Evolutionary conservation across 2,113 vertebrate genomes (phyloP), one percentile per base, ranked within the genome.

Genomic region (Telmatochromis bifrenatus): DNA sequence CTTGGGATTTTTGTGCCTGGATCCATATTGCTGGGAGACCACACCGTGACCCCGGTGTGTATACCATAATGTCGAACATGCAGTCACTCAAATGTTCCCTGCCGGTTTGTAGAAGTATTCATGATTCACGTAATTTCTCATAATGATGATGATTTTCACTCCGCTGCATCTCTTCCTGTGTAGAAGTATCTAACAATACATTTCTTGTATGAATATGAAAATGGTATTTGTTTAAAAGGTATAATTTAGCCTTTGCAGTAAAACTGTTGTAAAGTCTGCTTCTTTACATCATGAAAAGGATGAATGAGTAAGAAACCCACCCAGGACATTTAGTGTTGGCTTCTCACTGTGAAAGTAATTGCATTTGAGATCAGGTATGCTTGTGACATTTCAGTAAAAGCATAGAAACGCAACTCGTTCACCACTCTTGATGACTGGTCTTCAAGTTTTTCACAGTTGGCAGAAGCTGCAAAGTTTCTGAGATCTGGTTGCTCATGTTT

Each of bases 301-400:
- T 89, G 84, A 90, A 89, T 89, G 88, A 91, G 84, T 91, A 84
- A 89, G 56, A 90, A 81, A 89, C 55, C 81, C 85, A 85, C n/a
- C 80, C 56, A 83, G 79, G 90, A 84, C 95, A 95, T 95, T 96
- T 94, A 93, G 51, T 37, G 28, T 68, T 88, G 85, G 85, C 92
- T 84, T 84, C 90, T 90, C 87, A 91, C 93, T 94, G 93, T 49
- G 91, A 88, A 90, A 87, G 89, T 95, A 95, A 96, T 96, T 95
- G 88, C 91, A 84, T 77, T 45, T 80, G 68, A 93, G 91, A 89
- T 94, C 90, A 95, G 83, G 86, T 80, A 92, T 90, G 93, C 87
- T 87, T 92, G 90, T 96, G 96, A 94, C 96, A 96, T 97, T 97
- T 96, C 93, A 91, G 93, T 96, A 96, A 96, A 96, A 96, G 96